A percentile compares a stretch with the other conserved stretches of the same genome.
Evolutionary conservation across 2,797 vertebrate species (phyloP).

Genomic region (Oophaga sylvatica): DNA sequence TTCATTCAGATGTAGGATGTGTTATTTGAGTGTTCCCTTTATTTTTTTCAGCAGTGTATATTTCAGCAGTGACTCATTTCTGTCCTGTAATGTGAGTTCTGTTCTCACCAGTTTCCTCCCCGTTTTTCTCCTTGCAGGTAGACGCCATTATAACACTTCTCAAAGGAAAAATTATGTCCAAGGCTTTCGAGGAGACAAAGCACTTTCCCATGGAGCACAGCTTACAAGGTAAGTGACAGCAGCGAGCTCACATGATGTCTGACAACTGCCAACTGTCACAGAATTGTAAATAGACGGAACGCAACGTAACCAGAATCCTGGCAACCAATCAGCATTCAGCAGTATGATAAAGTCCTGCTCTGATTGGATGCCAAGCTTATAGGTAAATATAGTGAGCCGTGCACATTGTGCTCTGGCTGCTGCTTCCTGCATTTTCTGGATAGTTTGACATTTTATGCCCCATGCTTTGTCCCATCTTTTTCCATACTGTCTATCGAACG

Average conservation of each 20-base stretch:
- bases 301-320: neutral
- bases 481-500: neutral
- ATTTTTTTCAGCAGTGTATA: too few species aligned
- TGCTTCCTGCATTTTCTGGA: neutral
- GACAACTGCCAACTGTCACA: neutral
- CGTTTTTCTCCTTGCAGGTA: conserved; percentile 77
- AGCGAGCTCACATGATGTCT: neutral
- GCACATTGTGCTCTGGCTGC: neutral
- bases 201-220: conserved; percentile 94
- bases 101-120: neutral
- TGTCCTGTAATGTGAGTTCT: neutral
- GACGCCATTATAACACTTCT: conserved; percentile 94
- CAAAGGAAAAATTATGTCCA: conserved; percentile 89
- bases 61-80: neutral
- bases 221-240: conserved; percentile 83
- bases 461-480: neutral
- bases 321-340: neutral
- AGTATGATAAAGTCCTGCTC: neutral
- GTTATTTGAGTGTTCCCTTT: too few species aligned
- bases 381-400: neutral
- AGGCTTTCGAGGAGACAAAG: conserved; percentile 94
- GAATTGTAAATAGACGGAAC: neutral
- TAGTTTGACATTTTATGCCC: neutral
- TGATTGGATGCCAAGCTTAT: neutral
- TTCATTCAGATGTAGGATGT: too few species aligned